These are phyloP conservation scores for Sphaeridia pumilis DNA, from an alignment of 2,888 invertebrate genomes.

Conservation along the genomic window DNA sequence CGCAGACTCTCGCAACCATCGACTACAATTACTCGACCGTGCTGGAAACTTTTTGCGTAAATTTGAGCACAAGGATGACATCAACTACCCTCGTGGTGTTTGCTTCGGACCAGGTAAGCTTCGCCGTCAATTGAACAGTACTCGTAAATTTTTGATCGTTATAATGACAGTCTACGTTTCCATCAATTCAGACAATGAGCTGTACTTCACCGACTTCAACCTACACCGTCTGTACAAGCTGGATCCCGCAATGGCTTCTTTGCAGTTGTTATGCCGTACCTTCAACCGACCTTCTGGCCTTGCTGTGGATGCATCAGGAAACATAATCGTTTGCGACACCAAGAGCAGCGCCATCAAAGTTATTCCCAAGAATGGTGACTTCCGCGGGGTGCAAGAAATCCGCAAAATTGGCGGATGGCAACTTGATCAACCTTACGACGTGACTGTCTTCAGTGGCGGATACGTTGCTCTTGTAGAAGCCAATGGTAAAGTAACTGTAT, in stretches of 20 bases:
- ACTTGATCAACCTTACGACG: conserved; percentile 14
- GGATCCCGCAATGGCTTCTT: no score
- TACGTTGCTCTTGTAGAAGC: conserved; percentile 15
- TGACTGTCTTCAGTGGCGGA: conserved; percentile 12
- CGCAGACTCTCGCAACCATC: conserved; percentile 28
- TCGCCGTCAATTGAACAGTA: neutral
- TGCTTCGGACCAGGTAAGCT: conserved; percentile 14
- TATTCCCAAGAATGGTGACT: conserved; percentile 8
- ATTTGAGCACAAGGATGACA: neutral
- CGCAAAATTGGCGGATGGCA: neutral
- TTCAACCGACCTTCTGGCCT: conserved; percentile 18
- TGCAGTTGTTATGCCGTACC: neutral
- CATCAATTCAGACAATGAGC: conserved; percentile 14
- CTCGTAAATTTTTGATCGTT: no score
- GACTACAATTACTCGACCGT: conserved; percentile 27
- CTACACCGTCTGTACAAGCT: conserved; percentile 17
- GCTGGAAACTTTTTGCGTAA: conserved; percentile 12
- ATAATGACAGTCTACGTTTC: no score
- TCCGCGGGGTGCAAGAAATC: neutral
- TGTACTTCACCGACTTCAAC: conserved; percentile 28
- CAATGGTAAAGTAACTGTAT: conserved; percentile 6
- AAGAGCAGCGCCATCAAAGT: conserved; percentile 12
- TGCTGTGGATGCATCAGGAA: conserved; percentile 16
- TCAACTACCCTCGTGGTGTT: conserved; percentile 21
- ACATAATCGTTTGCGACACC: conserved; percentile 18